Percentiles rank a stretch among this genome's conserved stretches.
Evolutionary conservation across 1,140 invertebrate species (phyloP).

Genomic region (Hestina assimilis): DNA sequence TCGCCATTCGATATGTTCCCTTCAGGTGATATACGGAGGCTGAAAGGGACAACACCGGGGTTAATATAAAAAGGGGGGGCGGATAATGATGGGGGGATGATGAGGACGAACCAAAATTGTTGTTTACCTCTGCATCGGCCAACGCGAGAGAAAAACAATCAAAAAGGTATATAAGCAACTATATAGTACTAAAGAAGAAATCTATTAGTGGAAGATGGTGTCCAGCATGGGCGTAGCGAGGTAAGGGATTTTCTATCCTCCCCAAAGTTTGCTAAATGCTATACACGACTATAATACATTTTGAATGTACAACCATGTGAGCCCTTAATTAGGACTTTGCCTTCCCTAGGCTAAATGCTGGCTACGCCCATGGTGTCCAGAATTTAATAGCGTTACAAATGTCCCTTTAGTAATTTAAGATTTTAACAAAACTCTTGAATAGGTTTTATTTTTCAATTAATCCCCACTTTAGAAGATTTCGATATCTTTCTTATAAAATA

Average conservation of each 20-base stretch:
- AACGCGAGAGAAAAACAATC: conserved; percentile 54
- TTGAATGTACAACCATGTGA: too few species aligned
- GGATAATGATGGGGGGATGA: conserved; percentile 39
- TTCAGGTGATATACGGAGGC: conserved; percentile 76
- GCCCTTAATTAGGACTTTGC: too few species aligned
- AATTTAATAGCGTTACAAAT: neutral
- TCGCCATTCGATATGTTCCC: conserved; percentile 78
- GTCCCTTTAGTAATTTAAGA: neutral
- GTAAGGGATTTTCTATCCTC: too few species aligned
- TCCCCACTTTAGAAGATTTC: too few species aligned
- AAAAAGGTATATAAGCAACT: conserved; percentile 32
- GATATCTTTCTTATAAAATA: too few species aligned
- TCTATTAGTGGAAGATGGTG: conserved; percentile 11
- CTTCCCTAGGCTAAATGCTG: too few species aligned
- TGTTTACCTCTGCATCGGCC: conserved; percentile 72
- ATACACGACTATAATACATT: too few species aligned
- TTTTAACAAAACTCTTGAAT: too few species aligned
- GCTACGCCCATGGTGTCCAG: too few species aligned
- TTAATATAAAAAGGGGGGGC: conserved; percentile 56
- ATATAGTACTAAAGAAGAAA: conserved; percentile 15
- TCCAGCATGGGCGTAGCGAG: too few species aligned
- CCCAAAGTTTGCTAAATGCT: too few species aligned
- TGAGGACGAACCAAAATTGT: conserved; percentile 40
- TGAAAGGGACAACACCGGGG: conserved; percentile 76
- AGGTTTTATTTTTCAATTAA: too few species aligned